Conservation (phyloP, 2,888 invertebrate genomes). For the Oxytorus armatus region DNA sequence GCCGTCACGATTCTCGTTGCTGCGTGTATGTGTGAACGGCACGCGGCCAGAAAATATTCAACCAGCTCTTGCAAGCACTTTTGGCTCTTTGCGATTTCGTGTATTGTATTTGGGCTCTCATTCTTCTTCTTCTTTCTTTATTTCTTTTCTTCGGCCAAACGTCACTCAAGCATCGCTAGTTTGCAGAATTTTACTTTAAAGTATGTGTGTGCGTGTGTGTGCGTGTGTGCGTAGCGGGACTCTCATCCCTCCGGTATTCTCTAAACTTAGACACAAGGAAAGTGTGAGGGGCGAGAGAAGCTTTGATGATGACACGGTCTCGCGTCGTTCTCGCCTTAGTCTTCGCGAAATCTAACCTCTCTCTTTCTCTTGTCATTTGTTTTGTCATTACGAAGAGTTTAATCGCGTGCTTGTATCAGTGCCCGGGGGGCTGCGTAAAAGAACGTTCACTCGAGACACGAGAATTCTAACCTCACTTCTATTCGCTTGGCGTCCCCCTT, state of each 20-base stretch:
- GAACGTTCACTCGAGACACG: slow-evolving; percentile 12
- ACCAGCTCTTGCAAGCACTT: slow-evolving; percentile 14
- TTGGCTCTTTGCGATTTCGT: slow-evolving; percentile 34
- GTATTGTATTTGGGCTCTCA: slow-evolving; percentile 32
- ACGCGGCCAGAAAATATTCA: slow-evolving; percentile 21
- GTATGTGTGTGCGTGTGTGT: too few relatives aligned
- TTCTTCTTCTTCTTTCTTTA: slow-evolving; percentile 14
- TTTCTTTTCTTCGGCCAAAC: slow-evolving; percentile 28
- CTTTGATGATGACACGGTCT: slow-evolving; percentile 68
- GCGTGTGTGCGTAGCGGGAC: too few relatives aligned
- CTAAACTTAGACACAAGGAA: slow-evolving; percentile 67
- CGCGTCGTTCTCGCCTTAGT: slow-evolving; percentile 60
- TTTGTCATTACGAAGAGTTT: slow-evolving; percentile 37
- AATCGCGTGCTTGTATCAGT: slow-evolving; percentile 28
- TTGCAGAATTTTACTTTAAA: slow-evolving; percentile 31
- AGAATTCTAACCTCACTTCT: slow-evolving; percentile 28
- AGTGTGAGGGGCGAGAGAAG: slow-evolving; percentile 31
- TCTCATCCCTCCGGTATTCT: slow-evolving; percentile 43
- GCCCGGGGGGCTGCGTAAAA: slow-evolving; percentile 5
- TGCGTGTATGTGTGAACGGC: slow-evolving; percentile 8
- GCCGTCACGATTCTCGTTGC: slow-evolving; percentile 2
- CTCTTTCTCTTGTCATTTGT: slow-evolving; percentile 36
- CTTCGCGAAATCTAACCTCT: slow-evolving; percentile 50
- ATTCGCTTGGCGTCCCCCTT: not conserved
- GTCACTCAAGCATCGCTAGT: slow-evolving; percentile 54